These are phyloP conservation scores for Sebastes nivosus DNA, from an alignment of 2,797 vertebrate species.

Conservation along the genomic window DNA sequence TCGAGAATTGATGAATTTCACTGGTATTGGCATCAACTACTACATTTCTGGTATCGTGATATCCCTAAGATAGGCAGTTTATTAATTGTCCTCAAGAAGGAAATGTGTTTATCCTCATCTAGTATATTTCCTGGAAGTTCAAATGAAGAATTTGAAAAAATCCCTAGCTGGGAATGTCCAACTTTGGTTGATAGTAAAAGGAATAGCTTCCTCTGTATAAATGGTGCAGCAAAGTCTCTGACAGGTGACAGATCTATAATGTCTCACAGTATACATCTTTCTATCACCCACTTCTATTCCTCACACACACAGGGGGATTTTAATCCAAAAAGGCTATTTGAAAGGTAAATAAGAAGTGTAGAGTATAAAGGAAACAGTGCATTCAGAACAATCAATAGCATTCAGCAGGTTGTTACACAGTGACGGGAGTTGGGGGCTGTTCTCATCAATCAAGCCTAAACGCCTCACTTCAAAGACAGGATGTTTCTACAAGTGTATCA, in stretches of 20 bases:
- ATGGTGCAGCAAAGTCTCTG: background rate
- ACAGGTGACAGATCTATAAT: background rate
- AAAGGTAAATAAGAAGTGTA: background rate
- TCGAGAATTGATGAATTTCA: no score
- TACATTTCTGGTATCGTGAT: no score
- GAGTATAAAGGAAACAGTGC: background rate
- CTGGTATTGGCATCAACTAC: no score
- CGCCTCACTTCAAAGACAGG: slow-evolving; percentile 32
- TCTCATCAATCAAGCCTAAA: slow-evolving; percentile 42
- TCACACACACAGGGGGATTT: background rate
- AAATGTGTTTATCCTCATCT: background rate
- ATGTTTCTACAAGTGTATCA: slow-evolving; percentile 38
- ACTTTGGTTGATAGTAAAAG: background rate
- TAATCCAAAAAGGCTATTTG: background rate
- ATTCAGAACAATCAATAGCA: slow-evolving; percentile 13
- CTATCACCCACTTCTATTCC: background rate
- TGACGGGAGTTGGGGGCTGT: background rate
- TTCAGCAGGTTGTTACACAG: slow-evolving; percentile 7
- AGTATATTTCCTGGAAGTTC: background rate
- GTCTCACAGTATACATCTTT: background rate
- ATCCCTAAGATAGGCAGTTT: no score
- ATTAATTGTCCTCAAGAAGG: no score
- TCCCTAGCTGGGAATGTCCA: background rate
- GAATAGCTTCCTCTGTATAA: background rate
- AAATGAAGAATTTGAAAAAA: background rate